phyloP scores from a whole-genome alignment of 2,797 vertebrate genomes.

The Sandelia bainsii region DNA sequence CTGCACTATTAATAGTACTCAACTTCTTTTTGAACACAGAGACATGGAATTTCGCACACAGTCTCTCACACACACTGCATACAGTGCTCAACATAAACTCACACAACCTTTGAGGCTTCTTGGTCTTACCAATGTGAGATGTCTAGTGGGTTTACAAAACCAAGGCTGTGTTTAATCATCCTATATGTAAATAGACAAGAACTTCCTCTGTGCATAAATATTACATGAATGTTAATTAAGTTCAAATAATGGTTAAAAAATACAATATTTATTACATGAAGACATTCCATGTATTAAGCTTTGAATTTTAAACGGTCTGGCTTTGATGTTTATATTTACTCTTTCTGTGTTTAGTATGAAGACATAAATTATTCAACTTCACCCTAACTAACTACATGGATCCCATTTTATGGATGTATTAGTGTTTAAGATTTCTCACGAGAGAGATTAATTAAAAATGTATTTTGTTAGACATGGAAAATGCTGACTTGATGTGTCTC shows the following conservation, averaged over 20 bases:
- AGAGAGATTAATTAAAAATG: conserved; percentile 90
- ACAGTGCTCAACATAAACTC: conserved; percentile 22
- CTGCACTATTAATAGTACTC: conserved; percentile 39
- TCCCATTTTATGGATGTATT: conserved; percentile 83
- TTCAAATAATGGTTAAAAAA: conserved; percentile 83
- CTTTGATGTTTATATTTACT: conserved; percentile 89
- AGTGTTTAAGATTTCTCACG: conserved; percentile 87
- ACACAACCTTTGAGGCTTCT: conserved; percentile 46
- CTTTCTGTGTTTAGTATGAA: conserved; percentile 73
- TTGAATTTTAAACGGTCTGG: conserved; percentile 77
- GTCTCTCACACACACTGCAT: conserved; percentile 2
- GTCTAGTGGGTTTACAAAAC: conserved; percentile 66
- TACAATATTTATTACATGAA: conserved; percentile 85
- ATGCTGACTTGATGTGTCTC: conserved; percentile 83
- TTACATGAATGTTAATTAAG: conserved; percentile 86
- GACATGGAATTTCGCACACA: conserved; percentile 18
- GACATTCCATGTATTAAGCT: conserved; percentile 69
- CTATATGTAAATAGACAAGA: conserved; percentile 83
- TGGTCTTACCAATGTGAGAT: conserved; percentile 59
- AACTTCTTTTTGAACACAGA: conserved; percentile 11
- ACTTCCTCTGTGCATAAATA: conserved; percentile 82
- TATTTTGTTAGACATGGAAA: conserved; percentile 88
- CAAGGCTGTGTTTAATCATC: conserved; percentile 75
- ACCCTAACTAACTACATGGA: conserved; percentile 81
- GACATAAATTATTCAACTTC: conserved; percentile 84